Base-by-base conservation (phyloP, 2,113 vertebrate genomes). In the Silurus meridionalis region DNA sequence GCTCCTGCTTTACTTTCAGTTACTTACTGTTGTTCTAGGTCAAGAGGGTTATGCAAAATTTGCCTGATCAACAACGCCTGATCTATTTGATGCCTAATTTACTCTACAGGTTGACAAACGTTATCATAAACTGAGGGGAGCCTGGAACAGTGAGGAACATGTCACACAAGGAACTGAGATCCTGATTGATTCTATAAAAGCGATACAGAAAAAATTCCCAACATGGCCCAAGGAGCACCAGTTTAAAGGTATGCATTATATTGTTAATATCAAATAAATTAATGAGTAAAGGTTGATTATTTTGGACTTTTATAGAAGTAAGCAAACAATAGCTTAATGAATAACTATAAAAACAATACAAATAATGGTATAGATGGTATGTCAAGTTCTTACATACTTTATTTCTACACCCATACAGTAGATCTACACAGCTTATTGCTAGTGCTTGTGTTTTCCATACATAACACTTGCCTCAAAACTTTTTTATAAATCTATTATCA, bases 101-200 rank as follows among this genome's bases (percentile, higher is more conserved):
- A 23, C 48, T 53, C 28, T 84, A 57, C 2, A 89, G 95, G 90
- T 96, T 81, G 94, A 96, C 91, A 95, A 91, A 90, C 91, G 57
- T 0, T 74, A 23, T 0, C 91, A 95, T 86, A 90, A 0, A 0
- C 83, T 23, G 2, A 1, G 46, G n/a, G 95, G 94, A 77, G 0
- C 2, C 17, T 96, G 95, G 94, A 86, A 96, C 91, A 94, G 95
- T 19, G 92, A 94, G 89, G 75, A 92, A 11, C 94, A 96, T 83
- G 4, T 96, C 55, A 88, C 3, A 0, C 95, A 96, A 88, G 95
- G 86, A 17, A 94, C 93, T 46, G 60, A 75, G 2, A 95, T 96
- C 83, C 92, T 96, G 14, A 80, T 87, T 61, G 5, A 5, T 0
- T 92, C 64, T 25, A 92, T 94, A 83, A 91, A 86, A 11, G 2